Percentiles rank a stretch among this genome's conserved stretches.
Evolutionary conservation across 2,113 vertebrate genomes (phyloP).

Genomic region (Pseudopodoces humilis): DNA sequence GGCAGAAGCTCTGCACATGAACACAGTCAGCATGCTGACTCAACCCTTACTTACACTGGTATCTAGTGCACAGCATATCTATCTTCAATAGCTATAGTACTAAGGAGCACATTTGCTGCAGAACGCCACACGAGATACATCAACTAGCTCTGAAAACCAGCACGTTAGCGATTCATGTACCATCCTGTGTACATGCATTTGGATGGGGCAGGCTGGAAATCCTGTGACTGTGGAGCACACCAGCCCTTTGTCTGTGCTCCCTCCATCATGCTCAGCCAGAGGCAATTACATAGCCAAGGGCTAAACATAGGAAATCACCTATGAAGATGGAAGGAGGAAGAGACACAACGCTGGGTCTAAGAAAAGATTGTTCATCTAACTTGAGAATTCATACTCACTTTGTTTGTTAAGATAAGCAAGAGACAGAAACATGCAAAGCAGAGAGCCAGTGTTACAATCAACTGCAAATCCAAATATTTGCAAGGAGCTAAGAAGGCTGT

Average conservation of each 20-base stretch:
- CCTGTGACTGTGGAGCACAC: neutral
- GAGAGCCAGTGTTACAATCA: accelerated
- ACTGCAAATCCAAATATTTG: neutral
- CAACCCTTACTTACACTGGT: accelerated
- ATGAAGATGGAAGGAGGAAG: neutral
- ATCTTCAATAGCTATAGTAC: neutral
- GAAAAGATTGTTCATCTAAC: neutral
- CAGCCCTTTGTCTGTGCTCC: accelerated
- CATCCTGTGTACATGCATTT: accelerated
- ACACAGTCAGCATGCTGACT: neutral
- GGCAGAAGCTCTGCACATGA: neutral
- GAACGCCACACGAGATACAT: neutral
- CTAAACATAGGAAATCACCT: neutral
- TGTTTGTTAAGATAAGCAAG: neutral
- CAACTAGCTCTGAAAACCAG: neutral
- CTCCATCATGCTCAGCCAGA: neutral
- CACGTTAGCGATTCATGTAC: accelerated
- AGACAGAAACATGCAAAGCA: neutral
- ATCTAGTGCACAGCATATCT: neutral
- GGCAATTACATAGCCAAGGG: neutral
- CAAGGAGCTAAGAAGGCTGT: neutral
- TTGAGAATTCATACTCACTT: neutral
- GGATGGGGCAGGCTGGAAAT: neutral
- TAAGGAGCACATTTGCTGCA: neutral
- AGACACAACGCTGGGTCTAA: neutral